Evolutionary conservation across 1,140 invertebrate genomes (phyloP).

Genomic region (Caerostris extrusa): DNA sequence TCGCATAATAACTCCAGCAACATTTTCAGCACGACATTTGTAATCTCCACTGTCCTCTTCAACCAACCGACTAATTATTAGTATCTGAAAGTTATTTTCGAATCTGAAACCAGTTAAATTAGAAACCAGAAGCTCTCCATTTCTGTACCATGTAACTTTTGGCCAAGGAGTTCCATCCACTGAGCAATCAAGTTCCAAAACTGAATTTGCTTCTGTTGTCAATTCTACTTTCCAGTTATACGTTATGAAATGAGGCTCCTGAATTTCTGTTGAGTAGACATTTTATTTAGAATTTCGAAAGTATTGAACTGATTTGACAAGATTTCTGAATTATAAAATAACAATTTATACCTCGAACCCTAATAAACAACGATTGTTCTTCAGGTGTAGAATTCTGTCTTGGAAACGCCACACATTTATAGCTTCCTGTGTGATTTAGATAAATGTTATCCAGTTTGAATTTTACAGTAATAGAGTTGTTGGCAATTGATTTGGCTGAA

Average conservation of each 20-base stretch:
- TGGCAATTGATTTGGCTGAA: conserved; percentile 21
- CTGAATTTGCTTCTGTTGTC: conserved; percentile 73
- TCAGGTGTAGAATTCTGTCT: neutral
- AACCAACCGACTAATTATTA: conserved; percentile 65
- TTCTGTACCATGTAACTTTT: conserved; percentile 80
- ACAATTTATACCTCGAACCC: neutral
- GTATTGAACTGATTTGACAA: neutral
- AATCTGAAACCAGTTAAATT: conserved; percentile 62
- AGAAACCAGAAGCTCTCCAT: conserved; percentile 76
- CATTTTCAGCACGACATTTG: conserved; percentile 78
- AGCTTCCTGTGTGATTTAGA: conserved; percentile 69
- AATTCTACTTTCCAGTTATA: neutral
- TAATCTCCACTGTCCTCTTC: conserved; percentile 78
- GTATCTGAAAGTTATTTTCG: conserved; percentile 57
- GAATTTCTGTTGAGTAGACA: conserved; percentile 9
- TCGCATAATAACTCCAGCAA: conserved; percentile 79
- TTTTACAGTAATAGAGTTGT: neutral
- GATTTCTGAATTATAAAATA: neutral
- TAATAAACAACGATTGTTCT: neutral
- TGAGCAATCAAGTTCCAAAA: conserved; percentile 78
- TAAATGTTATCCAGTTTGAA: conserved; percentile 1
- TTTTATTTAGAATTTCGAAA: neutral
- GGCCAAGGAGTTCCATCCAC: conserved; percentile 80
- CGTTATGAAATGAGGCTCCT: conserved; percentile 7
- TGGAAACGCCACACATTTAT: conserved; percentile 18